phyloP scores from a whole-genome alignment of 2,797 vertebrate species.

The Dallia pectoralis region DNA sequence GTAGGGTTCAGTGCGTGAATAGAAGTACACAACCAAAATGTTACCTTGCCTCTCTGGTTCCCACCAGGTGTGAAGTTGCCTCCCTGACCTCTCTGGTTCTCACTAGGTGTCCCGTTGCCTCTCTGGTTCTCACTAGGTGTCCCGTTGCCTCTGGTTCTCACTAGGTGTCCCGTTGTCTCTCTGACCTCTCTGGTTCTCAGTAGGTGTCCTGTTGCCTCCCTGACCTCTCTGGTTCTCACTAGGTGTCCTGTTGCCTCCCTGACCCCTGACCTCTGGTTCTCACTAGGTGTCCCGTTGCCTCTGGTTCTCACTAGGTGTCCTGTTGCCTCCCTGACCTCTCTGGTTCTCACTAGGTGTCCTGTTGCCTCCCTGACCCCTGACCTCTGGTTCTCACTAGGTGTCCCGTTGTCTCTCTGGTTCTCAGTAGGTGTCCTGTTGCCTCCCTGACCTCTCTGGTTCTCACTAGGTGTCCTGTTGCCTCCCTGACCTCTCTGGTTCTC shows the following conservation, averaged over 20 bases:
- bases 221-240: conserved; percentile 85
- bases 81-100: conserved; percentile 88
- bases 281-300: conserved; percentile 90
- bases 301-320: too few species aligned
- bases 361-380: conserved; percentile 87
- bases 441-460: conserved; percentile 88
- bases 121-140: too few species aligned
- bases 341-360: conserved; percentile 86
- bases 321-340: conserved; percentile 85
- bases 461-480: conserved; percentile 87
- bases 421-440: conserved; percentile 88
- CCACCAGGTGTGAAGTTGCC: too few species aligned
- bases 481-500: conserved; percentile 85
- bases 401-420: conserved; percentile 87
- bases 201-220: conserved; percentile 88
- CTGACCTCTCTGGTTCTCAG: too few species aligned
- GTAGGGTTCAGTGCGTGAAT: neutral
- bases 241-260: conserved; percentile 90
- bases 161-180: conserved; percentile 89
- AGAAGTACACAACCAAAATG: conserved; percentile 49
- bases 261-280: too few species aligned
- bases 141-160: conserved; percentile 88
- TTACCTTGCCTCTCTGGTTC: conserved; percentile 88
- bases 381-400: too few species aligned
- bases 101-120: conserved; percentile 87